A percentile compares a stretch with the other conserved stretches of the same genome.
Conservation (phyloP, 2,113 vertebrate genomes). For the Aptenodytes patagonicus region DNA sequence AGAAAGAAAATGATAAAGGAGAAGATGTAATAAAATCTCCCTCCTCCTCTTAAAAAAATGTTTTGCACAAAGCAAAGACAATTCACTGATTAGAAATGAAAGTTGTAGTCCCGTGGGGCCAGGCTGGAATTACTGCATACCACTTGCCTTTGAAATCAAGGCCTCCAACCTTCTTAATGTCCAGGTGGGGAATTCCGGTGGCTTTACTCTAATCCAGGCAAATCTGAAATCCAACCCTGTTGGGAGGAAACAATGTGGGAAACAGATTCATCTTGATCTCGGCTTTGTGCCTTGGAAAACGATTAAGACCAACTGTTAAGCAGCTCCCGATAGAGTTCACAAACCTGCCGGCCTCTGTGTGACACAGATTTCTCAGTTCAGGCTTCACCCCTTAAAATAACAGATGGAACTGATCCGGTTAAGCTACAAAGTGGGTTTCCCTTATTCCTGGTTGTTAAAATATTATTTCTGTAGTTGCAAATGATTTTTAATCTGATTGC, state of each 20-base stretch:
- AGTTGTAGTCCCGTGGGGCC: neutral
- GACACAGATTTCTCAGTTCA: slow-evolving; percentile 53
- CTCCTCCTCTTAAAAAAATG: neutral
- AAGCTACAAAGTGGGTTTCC: neutral
- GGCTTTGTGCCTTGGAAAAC: slow-evolving; percentile 71
- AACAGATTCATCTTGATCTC: slow-evolving; percentile 72
- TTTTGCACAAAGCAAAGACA: slow-evolving; percentile 53
- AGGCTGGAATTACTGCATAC: slow-evolving; percentile 59
- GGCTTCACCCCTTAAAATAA: slow-evolving; percentile 52
- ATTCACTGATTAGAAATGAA: slow-evolving; percentile 58
- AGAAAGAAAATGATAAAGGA: neutral
- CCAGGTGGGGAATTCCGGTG: slow-evolving; percentile 74
- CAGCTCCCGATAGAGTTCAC: slow-evolving; percentile 58
- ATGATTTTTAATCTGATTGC: neutral
- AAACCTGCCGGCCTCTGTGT: slow-evolving; percentile 58
- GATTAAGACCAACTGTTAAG: slow-evolving; percentile 71
- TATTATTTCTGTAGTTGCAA: neutral
- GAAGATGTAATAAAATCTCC: slow-evolving; percentile 30
- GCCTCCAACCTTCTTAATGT: slow-evolving; percentile 63
- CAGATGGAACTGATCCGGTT: slow-evolving; percentile 48
- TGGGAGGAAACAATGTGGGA: slow-evolving; percentile 74
- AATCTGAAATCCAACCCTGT: slow-evolving; percentile 72
- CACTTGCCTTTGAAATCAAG: slow-evolving; percentile 68
- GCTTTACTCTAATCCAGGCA: slow-evolving; percentile 72
- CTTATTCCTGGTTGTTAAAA: slow-evolving; percentile 1